Conservation (phyloP, 2,888 invertebrate genomes). For the Geotrupes spiniger region DNA sequence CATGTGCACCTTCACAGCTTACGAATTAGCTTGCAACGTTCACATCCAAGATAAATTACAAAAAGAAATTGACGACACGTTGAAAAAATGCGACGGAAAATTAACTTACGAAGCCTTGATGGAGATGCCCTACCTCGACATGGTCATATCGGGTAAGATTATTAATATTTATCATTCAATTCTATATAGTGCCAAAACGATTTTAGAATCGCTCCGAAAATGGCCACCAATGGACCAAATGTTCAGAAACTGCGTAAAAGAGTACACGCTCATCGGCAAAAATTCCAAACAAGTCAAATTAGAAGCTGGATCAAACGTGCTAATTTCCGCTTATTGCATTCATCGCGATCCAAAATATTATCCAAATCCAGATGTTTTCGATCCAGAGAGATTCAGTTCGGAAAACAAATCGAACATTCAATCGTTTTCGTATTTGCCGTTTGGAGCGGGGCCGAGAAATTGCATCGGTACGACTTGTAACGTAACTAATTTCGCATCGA, state of each 20-base stretch:
- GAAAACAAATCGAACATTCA: constrained; percentile 53
- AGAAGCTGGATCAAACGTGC: constrained; percentile 51
- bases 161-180: no score
- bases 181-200: no score
- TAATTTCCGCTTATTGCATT: constrained; percentile 52
- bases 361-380: no score
- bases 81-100: no score
- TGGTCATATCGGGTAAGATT: constrained; percentile 59
- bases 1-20: no score
- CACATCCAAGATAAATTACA: constrained; percentile 57
- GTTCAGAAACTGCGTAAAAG: constrained; percentile 53
- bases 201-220: no score
- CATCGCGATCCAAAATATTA: constrained; percentile 57
- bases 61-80: no score
- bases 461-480: constrained; percentile 35
- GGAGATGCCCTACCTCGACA: constrained; percentile 60
- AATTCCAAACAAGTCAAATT: constrained; percentile 35
- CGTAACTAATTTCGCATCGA: no score
- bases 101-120: no score
- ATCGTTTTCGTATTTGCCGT: constrained; percentile 54
- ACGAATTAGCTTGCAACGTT: constrained; percentile 59
- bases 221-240: constrained; percentile 51
- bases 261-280: constrained; percentile 51
- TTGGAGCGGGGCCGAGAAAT: no score
- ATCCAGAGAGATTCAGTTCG: no score